Evolutionary conservation across 2,113 vertebrate species (phyloP), one percentile per base, ranked within the genome.

Genomic region (Sitta europaea): DNA sequence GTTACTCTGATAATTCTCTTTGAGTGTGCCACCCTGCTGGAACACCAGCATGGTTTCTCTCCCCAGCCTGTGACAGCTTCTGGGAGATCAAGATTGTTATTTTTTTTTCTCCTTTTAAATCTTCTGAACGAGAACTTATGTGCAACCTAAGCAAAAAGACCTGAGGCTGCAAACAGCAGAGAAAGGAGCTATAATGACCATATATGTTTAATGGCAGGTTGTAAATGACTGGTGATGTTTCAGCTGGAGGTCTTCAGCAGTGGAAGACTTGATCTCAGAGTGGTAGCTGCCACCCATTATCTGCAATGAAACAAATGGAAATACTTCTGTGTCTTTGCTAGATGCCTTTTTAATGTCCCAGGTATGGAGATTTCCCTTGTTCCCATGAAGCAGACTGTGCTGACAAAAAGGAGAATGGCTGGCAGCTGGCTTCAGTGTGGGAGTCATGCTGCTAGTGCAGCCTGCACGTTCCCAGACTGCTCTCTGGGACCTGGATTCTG

Each of bases 101-200:
- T 75, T 90, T 91, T 86, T 63, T 77, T 27, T 9, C 75, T 73
- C 75, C 63, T 76, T 93, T 90, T 84, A 95, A 90, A 55, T 93
- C 68, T 88, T 86, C 63, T 47, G 57, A 88, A 62, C 58, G 51
- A 86, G 71, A 96, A 94, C 93, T 86, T 96, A 85, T 11, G 31
- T 88, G 79, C 92, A 90, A 68, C 88, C 92, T 93, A 88, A 94
- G 96, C 86, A 74, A 81, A 88, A 96, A 75, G 59, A 94, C 79
- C 75, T 31, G 77, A 93, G 85, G 93, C 78, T 92, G 92, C 88
- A 90, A 25, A 61, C 22, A 75, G 48, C 63, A 80, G 71, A 76
- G 85, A 59, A 80, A 88, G 92, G 86, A 77, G 55, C 28, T 92
- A 14, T 75, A 87, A 87, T 74, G 71, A 92, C 63, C 57, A 36